Percentiles rank a stretch among this genome's conserved stretches.
Evolutionary conservation across 2,888 invertebrate genomes (phyloP).

Genomic region (Stenichneumon culpator): DNA sequence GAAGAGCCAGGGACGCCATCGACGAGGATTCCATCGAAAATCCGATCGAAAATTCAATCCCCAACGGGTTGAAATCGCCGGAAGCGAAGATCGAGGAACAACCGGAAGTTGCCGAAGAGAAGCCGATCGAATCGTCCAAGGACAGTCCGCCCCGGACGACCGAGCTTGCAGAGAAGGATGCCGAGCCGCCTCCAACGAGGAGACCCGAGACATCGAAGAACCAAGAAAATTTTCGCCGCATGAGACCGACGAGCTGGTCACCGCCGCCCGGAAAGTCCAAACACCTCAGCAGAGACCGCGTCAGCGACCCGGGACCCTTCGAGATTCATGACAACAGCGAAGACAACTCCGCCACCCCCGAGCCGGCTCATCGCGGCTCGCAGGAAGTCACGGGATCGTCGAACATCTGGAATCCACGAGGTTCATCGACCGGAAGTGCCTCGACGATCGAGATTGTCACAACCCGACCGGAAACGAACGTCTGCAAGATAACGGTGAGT

Average conservation of each 20-base stretch:
- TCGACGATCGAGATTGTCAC: conserved; percentile 77
- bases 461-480: conserved; percentile 74
- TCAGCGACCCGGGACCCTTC: conserved; percentile 69
- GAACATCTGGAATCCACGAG: conserved; percentile 40
- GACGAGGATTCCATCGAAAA: conserved; percentile 22
- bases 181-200: conserved; percentile 52
- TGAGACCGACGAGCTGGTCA: conserved; percentile 83
- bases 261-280: conserved; percentile 81
- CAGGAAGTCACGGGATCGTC: conserved; percentile 41
- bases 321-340: neutral
- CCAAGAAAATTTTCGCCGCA: conserved; percentile 79
- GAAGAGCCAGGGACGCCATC: conserved; percentile 86
- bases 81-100: conserved; percentile 17
- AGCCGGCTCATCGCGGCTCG: neutral
- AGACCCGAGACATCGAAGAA: conserved; percentile 25
- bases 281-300: conserved; percentile 70
- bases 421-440: conserved; percentile 46
- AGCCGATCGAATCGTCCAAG: conserved; percentile 13
- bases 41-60: neutral
- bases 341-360: conserved; percentile 16
- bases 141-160: conserved; percentile 50
- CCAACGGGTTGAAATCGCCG: neutral
- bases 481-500: conserved; percentile 83
- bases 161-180: conserved; percentile 70
- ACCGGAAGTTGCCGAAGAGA: neutral